A percentile compares a stretch with the other conserved stretches of the same genome.
These are phyloP conservation scores for Bugula neritina DNA, from an alignment of 2,888 invertebrate species.

Conservation along the genomic window DNA sequence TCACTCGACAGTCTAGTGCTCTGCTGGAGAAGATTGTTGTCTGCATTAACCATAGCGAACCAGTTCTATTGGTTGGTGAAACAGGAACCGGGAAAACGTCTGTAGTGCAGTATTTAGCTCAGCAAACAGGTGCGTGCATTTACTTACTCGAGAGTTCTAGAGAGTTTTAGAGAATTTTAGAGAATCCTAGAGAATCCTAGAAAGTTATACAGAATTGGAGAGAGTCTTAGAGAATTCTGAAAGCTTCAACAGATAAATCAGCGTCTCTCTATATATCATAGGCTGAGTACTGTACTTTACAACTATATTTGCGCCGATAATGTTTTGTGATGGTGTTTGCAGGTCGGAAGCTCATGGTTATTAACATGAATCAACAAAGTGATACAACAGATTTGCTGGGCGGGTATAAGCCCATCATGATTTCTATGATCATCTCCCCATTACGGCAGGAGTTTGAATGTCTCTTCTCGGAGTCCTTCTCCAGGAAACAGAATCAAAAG, in stretches of 20 bases:
- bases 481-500: constrained; percentile 71
- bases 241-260: no score
- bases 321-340: no score
- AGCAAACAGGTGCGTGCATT: constrained; percentile 63
- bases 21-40: constrained; percentile 77
- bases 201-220: no score
- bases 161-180: no score
- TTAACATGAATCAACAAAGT: constrained; percentile 98
- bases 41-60: constrained; percentile 75
- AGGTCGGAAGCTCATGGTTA: constrained; percentile 77
- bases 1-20: constrained; percentile 44
- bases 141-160: no score
- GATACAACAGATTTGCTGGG: constrained; percentile 94
- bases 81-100: constrained; percentile 98
- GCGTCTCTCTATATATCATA: no score
- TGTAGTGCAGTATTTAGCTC: constrained; percentile 82
- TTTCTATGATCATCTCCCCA: constrained; percentile 75
- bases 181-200: no score
- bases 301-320: no score
- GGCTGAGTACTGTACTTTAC: no score
- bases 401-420: constrained; percentile 89
- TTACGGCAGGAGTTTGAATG: constrained; percentile 75
- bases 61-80: constrained; percentile 90
- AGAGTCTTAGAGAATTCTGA: no score
- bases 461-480: constrained; percentile 69